Conservation (phyloP, 2,888 invertebrate species). For the Prosopocoilus inquinatus region DNA sequence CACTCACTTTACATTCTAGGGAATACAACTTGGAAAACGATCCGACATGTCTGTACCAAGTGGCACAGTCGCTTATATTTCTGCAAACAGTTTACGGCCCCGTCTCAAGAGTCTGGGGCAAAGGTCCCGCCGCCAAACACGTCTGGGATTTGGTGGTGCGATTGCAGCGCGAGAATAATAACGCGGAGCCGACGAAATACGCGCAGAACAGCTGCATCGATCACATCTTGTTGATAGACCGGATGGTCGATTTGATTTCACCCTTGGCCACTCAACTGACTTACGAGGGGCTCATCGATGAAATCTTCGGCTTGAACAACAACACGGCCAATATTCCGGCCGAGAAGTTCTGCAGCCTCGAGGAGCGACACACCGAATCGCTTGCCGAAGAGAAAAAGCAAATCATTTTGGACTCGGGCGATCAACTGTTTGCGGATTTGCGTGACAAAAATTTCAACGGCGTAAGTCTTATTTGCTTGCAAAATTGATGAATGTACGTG, state of each 20-base stretch:
- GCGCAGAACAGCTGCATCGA: slow-evolving; percentile 64
- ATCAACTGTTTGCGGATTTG: slow-evolving; percentile 84
- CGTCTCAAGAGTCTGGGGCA: slow-evolving; percentile 85
- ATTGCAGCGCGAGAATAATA: slow-evolving; percentile 61
- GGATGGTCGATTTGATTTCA: slow-evolving; percentile 87
- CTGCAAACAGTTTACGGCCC: slow-evolving; percentile 87
- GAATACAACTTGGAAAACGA: slow-evolving; percentile 89
- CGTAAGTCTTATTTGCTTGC: slow-evolving; percentile 41
- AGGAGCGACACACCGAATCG: slow-evolving; percentile 61
- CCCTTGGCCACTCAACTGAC: slow-evolving; percentile 93
- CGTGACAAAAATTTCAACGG: slow-evolving; percentile 92
- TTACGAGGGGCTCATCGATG: slow-evolving; percentile 96
- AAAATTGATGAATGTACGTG: background rate
- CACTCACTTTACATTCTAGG: slow-evolving; percentile 44
- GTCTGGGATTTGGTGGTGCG: slow-evolving; percentile 85
- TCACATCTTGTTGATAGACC: slow-evolving; percentile 84
- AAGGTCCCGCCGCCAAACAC: slow-evolving; percentile 83
- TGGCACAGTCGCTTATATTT: slow-evolving; percentile 81
- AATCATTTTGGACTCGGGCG: slow-evolving; percentile 83
- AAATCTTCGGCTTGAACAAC: slow-evolving; percentile 83
- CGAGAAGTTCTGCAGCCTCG: slow-evolving; percentile 73
- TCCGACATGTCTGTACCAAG: slow-evolving; percentile 81
- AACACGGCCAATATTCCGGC: slow-evolving; percentile 82
- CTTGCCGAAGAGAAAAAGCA: slow-evolving; percentile 66
- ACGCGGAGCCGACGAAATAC: slow-evolving; percentile 53